These are phyloP conservation scores for Henricia sp. DNA, from an alignment of 53 echinoderm and acorn worm genomes.

Conservation along the genomic window DNA sequence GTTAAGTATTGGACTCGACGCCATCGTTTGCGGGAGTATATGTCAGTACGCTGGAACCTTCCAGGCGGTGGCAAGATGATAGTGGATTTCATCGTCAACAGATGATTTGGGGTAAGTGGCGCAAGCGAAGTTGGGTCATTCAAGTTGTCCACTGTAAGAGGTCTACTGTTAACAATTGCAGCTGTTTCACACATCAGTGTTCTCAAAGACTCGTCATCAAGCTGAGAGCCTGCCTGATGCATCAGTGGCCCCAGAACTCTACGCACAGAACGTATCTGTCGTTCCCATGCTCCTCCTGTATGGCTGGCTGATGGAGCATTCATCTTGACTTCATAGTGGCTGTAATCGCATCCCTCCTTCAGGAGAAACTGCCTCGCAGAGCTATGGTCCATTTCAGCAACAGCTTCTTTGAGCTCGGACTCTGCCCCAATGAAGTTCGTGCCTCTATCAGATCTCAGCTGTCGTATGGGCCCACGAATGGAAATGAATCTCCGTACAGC, in stretches of 20 bases:
- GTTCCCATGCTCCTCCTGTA: constrained; percentile 61
- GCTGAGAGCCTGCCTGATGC: constrained; percentile 23
- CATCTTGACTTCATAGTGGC: no score
- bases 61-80: constrained; percentile 60
- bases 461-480: no score
- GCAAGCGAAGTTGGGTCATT: constrained; percentile 28
- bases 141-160: constrained; percentile 54
- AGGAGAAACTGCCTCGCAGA: no score
- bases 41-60: constrained; percentile 23
- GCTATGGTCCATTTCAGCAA: no score
- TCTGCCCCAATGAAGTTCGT: no score
- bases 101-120: constrained; percentile 67
- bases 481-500: no score
- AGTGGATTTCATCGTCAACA: constrained; percentile 59
- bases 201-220: constrained; percentile 55
- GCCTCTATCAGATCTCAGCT: no score
- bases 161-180: constrained; percentile 51
- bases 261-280: constrained; percentile 55
- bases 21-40: constrained; percentile 40
- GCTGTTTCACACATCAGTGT: constrained; percentile 57
- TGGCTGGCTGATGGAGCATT: constrained; percentile 50
- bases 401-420: no score
- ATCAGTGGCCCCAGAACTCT: constrained; percentile 44
- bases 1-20: constrained; percentile 40
- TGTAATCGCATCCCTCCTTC: no score